phyloP scores from a whole-genome alignment of 2,797 vertebrate species.

The Phyllotis vaccarum region DNA sequence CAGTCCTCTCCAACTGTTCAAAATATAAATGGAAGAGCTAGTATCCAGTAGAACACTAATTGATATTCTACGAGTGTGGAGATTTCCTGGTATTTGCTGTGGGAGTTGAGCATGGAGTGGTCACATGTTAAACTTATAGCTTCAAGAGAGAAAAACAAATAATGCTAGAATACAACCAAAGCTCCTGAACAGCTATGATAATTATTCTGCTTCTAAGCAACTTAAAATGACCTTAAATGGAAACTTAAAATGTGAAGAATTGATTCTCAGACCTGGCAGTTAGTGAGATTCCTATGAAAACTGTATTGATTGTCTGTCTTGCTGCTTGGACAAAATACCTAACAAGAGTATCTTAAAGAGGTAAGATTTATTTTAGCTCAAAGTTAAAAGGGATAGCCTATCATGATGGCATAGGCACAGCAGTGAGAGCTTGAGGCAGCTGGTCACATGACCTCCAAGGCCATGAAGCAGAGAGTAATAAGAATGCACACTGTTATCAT shows the following conservation, averaged over 20 bases:
- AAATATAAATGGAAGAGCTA: slow-evolving; percentile 39
- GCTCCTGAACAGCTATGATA: neutral
- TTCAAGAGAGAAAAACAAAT: slow-evolving; percentile 42
- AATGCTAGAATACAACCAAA: slow-evolving; percentile 13
- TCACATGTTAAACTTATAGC: slow-evolving; percentile 7
- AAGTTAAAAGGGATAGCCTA: neutral
- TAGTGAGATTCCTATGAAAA: neutral
- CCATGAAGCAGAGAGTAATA: neutral
- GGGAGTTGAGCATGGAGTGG: neutral
- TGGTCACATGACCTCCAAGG: neutral
- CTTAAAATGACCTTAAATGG: neutral
- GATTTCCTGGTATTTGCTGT: neutral
- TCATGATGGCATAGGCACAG: neutral
- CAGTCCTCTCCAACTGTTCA: slow-evolving; percentile 46
- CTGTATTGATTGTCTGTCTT: neutral
- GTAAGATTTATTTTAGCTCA: neutral
- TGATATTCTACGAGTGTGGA: slow-evolving; percentile 41
- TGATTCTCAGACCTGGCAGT: neutral
- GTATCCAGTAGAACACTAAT: slow-evolving; percentile 27
- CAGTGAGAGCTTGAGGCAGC: neutral
- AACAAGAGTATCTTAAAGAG: neutral
- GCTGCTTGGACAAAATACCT: neutral
- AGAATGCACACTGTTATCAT: neutral
- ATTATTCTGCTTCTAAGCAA: slow-evolving; percentile 58
- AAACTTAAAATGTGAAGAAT: neutral